phyloP scores from a whole-genome alignment of 2,888 invertebrate species.

The Elgonia sp. region DNA sequence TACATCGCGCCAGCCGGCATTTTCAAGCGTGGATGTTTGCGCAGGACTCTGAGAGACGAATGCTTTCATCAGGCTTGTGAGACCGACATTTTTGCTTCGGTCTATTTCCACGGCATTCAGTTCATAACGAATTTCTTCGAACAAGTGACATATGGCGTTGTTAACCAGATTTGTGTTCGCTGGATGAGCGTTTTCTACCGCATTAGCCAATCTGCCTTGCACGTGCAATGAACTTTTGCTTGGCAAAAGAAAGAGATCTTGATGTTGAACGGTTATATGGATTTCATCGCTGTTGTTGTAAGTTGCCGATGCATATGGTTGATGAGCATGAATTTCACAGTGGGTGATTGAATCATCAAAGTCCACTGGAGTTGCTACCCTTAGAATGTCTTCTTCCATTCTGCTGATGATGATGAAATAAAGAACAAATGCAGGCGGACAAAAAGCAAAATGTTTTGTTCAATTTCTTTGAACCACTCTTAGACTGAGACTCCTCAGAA shows the following conservation, averaged over 20 bases:
- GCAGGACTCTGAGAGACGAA: conserved; percentile 79
- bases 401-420: conserved; percentile 49
- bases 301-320: too few species aligned
- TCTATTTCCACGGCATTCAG: too few species aligned
- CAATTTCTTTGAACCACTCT: too few species aligned
- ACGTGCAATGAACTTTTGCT: conserved; percentile 58
- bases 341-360: too few species aligned
- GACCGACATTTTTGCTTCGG: conserved; percentile 80
- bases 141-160: too few species aligned
- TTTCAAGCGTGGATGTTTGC: conserved; percentile 37
- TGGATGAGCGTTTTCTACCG: conserved; percentile 32
- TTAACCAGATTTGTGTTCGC: conserved; percentile 2
- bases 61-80: conserved; percentile 83
- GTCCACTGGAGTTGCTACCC: too few species aligned
- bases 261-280: conserved; percentile 56
- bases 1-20: conserved; percentile 67
- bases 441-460: too few species aligned
- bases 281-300: too few species aligned
- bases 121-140: too few species aligned
- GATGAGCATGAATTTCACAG: too few species aligned
- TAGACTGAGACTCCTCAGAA: background rate
- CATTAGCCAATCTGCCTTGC: conserved; percentile 46
- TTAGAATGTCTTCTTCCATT: too few species aligned
- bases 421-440: too few species aligned
- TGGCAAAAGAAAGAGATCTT: conserved; percentile 63